These are phyloP conservation scores for Ictidomys tridecemlineatus DNA, from an alignment of 2,113 vertebrate genomes.

Conservation along the genomic window DNA sequence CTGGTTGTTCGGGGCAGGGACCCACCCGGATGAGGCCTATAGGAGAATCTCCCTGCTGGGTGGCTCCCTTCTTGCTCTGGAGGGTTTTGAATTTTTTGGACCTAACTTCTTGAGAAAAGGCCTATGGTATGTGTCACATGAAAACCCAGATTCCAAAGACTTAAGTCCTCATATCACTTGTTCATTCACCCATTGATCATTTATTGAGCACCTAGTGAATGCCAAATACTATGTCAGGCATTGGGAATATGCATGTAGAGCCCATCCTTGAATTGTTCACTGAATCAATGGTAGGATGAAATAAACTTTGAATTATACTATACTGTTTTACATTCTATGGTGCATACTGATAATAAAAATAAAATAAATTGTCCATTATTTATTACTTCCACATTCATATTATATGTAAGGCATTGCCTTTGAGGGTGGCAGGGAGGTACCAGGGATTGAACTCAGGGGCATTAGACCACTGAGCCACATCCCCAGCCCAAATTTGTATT, in stretches of 20 bases:
- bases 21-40: not conserved
- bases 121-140: not conserved
- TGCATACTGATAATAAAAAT: not conserved
- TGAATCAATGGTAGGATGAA: not conserved
- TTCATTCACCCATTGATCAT: not conserved
- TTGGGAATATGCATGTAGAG: not conserved
- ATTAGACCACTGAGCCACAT: no score
- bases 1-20: not conserved
- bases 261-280: not conserved
- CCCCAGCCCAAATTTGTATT: no score
- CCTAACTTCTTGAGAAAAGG: conserved; percentile 48
- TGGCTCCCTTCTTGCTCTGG: not conserved
- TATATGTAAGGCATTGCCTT: not conserved
- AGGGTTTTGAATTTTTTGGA: not conserved
- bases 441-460: no score
- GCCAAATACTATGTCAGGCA: not conserved
- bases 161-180: not conserved
- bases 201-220: not conserved
- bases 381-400: not conserved
- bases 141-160: conserved; percentile 3
- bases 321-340: not conserved
- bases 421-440: no score
- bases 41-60: not conserved
- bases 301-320: not conserved
- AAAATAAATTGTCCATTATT: conserved; percentile 1